Percentiles rank a stretch among this genome's conserved stretches.
Evolutionary conservation across 2,888 invertebrate species (phyloP).

Genomic region (Eudemis profundana): DNA sequence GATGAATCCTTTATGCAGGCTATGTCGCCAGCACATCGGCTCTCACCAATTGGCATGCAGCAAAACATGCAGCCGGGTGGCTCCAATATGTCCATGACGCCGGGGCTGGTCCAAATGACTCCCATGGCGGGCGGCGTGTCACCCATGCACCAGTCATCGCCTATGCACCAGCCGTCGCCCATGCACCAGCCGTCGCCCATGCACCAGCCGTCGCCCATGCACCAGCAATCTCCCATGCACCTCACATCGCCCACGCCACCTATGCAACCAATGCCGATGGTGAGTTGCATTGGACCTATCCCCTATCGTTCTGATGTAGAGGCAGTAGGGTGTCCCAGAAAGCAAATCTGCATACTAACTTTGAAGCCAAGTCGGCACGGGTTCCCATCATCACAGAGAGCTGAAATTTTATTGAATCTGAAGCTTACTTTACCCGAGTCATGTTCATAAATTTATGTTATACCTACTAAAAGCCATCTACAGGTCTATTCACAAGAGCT

Average conservation of each 20-base stretch:
- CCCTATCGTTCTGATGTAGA: too few relatives aligned
- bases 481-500: too few relatives aligned
- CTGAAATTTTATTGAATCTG: too few relatives aligned
- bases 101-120: conserved; percentile 6
- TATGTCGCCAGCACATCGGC: conserved; percentile 27
- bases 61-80: conserved; percentile 1
- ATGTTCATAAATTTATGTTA: too few relatives aligned
- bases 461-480: too few relatives aligned
- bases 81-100: conserved; percentile 19
- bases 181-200: conserved; percentile 15
- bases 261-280: conserved; percentile 21
- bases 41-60: conserved; percentile 35
- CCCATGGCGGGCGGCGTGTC: conserved; percentile 45
- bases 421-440: too few relatives aligned
- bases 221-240: conserved; percentile 45
- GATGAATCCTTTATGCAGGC: conserved; percentile 4
- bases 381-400: too few relatives aligned
- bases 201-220: conserved; percentile 20
- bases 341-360: too few relatives aligned
- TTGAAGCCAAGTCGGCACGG: too few relatives aligned
- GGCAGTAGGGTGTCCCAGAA: too few relatives aligned
- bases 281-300: conserved; percentile 1
- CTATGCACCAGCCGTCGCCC: conserved; percentile 46
- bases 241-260: conserved; percentile 49
- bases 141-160: conserved; percentile 45